Conservation (phyloP, 1,140 invertebrate genomes). For the Calephelis virginiensis region DNA sequence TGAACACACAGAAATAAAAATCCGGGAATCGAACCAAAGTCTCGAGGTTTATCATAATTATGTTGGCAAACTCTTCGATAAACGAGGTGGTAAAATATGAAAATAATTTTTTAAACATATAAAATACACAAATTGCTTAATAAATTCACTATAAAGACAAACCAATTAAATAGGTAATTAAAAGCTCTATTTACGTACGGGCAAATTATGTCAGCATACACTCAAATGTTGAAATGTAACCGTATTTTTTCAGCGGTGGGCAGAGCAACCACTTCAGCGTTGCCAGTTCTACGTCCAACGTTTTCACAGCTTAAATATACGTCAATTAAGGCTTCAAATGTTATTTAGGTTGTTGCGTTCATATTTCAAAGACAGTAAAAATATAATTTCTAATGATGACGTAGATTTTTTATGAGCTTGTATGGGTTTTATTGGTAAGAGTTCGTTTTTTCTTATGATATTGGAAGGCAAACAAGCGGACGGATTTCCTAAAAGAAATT, state of each 20-base stretch:
- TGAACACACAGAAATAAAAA: too few relatives aligned
- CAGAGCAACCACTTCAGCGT: conserved; percentile 16
- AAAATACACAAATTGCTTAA: too few relatives aligned
- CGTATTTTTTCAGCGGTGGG: conserved; percentile 31
- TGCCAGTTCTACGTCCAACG: conserved; percentile 9
- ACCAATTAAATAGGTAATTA: conserved; percentile 1
- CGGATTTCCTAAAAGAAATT: too few relatives aligned
- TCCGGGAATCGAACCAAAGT: too few relatives aligned
- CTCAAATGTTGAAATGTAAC: conserved; percentile 29
- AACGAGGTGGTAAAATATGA: too few relatives aligned
- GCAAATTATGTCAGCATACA: conserved; percentile 23
- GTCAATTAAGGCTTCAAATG: conserved; percentile 4
- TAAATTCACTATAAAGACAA: background rate
- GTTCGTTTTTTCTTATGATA: too few relatives aligned
- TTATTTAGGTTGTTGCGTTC: conserved; percentile 13
- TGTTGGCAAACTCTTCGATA: too few relatives aligned
- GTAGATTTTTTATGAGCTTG: background rate
- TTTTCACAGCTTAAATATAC: conserved; percentile 16
- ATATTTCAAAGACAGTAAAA: conserved; percentile 4
- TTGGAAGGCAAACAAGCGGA: too few relatives aligned
- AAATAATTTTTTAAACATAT: too few relatives aligned
- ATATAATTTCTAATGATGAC: background rate
- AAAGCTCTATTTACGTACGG: conserved; percentile 23
- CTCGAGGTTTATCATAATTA: too few relatives aligned
- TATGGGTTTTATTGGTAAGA: background rate